A percentile compares a stretch with the other conserved stretches of the same genome.
Conservation (phyloP, 2,797 vertebrate species). For the Helarctos malayanus region DNA sequence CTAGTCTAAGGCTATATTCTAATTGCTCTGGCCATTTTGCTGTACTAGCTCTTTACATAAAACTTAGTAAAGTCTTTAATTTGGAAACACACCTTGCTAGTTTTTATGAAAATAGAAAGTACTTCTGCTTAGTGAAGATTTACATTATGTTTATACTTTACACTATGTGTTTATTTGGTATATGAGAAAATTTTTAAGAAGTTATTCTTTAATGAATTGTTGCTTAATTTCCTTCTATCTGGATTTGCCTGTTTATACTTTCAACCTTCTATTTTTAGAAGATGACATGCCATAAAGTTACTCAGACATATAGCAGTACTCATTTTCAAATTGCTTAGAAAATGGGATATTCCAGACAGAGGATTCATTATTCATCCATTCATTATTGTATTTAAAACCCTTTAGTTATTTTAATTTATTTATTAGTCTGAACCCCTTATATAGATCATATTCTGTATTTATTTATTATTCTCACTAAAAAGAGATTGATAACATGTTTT, state of each 20-base stretch:
- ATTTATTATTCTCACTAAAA: constrained; percentile 47
- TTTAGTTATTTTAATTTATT: constrained; percentile 24
- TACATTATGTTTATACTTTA: not conserved
- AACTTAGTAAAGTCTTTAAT: not conserved
- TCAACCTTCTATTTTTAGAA: constrained; percentile 8
- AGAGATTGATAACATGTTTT: not conserved
- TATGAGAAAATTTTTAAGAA: not conserved
- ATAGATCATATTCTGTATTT: not conserved
- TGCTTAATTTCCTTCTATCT: not conserved
- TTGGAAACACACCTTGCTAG: not conserved
- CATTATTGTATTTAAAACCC: not conserved
- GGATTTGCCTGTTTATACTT: not conserved
- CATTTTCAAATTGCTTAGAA: not conserved
- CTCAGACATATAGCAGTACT: not conserved
- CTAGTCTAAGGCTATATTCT: not conserved
- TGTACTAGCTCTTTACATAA: not conserved
- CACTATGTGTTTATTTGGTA: not conserved
- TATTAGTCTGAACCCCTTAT: not conserved
- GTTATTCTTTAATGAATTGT: not conserved
- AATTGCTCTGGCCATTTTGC: not conserved
- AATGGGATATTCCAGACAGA: not conserved
- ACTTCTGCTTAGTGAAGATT: not conserved
- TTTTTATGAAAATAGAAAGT: not conserved
- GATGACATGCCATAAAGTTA: not conserved
- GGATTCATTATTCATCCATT: not conserved